phyloP scores from a whole-genome alignment of 2,888 invertebrate species.

The Pandemis corylana region DNA sequence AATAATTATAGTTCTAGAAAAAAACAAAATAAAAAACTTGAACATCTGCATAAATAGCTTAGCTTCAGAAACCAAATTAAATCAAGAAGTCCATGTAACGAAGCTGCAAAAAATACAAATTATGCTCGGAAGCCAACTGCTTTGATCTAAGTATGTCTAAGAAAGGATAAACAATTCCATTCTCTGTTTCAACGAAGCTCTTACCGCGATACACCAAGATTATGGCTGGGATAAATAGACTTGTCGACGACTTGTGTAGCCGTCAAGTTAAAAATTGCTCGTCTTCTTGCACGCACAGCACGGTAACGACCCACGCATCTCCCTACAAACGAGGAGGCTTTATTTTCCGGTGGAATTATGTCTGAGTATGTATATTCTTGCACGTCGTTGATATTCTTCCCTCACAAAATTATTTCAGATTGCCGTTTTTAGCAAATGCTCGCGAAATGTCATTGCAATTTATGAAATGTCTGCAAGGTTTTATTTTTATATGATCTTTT shows the following conservation, averaged over 20 bases:
- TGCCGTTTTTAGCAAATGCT: too few species aligned
- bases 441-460: too few species aligned
- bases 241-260: conserved; percentile 37
- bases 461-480: too few species aligned
- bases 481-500: too few species aligned
- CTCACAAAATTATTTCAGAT: too few species aligned
- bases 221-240: conserved; percentile 36
- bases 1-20: not conserved
- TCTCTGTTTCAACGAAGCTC: conserved; percentile 17
- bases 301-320: conserved; percentile 42
- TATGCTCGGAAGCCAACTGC: not conserved
- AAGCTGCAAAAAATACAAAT: not conserved
- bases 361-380: conserved; percentile 15
- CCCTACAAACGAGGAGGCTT: conserved; percentile 38
- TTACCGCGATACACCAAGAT: conserved; percentile 16
- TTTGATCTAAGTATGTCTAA: not conserved
- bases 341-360: conserved; percentile 29
- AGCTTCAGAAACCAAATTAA: not conserved
- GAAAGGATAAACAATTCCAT: conserved; percentile 23
- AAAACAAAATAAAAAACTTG: not conserved
- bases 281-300: conserved; percentile 36
- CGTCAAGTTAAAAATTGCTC: conserved; percentile 44
- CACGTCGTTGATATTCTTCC: conserved; percentile 4
- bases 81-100: not conserved
- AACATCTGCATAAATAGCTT: not conserved